A percentile compares a stretch with the other conserved stretches of the same genome.
Evolutionary conservation across 1,140 invertebrate species (phyloP).

Genomic region (Stratiolaelaps scimitus): DNA sequence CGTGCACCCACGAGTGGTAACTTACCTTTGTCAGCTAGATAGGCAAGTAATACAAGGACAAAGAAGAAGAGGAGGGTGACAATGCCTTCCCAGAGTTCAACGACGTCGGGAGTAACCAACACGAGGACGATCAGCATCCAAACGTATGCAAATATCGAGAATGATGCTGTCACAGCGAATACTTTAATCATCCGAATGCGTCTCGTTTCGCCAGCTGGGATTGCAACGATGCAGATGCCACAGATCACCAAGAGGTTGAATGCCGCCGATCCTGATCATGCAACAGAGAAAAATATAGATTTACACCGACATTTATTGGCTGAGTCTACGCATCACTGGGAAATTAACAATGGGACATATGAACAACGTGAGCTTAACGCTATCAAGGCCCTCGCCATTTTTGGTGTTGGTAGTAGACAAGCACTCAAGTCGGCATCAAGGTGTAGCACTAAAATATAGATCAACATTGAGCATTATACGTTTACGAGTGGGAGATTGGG

Average conservation of each 20-base stretch:
- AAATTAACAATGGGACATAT: no score
- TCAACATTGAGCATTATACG: no score
- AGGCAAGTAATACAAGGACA: conserved; percentile 46
- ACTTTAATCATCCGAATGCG: conserved; percentile 47
- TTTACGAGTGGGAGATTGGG: no score
- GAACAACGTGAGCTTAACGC: no score
- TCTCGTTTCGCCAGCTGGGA: conserved; percentile 45
- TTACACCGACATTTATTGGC: not conserved
- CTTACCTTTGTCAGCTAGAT: conserved; percentile 46
- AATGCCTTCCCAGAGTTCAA: conserved; percentile 53
- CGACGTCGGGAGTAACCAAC: conserved; percentile 42
- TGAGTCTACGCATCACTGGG: no score
- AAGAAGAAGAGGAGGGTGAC: conserved; percentile 52
- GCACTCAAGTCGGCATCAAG: no score
- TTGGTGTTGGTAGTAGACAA: no score
- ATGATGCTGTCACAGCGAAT: conserved; percentile 48
- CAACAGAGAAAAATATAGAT: conserved; percentile 22
- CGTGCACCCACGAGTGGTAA: no score
- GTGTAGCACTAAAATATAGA: no score
- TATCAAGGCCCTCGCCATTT: no score
- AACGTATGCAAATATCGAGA: conserved; percentile 52
- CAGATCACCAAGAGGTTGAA: conserved; percentile 52
- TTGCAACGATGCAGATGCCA: conserved; percentile 48
- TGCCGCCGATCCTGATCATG: conserved; percentile 45
- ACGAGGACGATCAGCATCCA: conserved; percentile 52